phyloP scores from a whole-genome alignment of 2,888 invertebrate genomes.

The Agrochola lota region DNA sequence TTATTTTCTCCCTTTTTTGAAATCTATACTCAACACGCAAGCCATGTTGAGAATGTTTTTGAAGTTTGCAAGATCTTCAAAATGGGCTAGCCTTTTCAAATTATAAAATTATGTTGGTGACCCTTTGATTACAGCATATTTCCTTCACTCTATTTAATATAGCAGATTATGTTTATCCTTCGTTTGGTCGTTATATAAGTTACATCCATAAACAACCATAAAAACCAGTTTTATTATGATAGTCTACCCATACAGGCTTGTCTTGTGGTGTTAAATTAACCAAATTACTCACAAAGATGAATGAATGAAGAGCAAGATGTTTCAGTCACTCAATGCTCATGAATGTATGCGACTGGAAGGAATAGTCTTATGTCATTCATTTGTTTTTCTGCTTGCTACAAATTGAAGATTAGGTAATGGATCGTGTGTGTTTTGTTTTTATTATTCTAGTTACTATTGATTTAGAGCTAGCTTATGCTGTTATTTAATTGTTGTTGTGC shows the following conservation, averaged over 20 bases:
- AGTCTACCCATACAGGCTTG: background rate
- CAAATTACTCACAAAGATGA: background rate
- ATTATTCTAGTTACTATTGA: background rate
- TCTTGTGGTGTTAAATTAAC: conserved; percentile 3
- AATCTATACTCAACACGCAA: too few species aligned
- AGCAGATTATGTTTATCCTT: background rate
- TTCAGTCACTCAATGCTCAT: conserved; percentile 19
- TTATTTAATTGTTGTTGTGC: background rate
- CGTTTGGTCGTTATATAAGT: background rate
- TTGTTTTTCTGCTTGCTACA: conserved; percentile 25
- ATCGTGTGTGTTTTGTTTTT: background rate
- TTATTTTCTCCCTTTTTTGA: too few species aligned
- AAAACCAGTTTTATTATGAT: conserved; percentile 2
- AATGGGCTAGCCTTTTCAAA: background rate
- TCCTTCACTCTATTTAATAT: too few species aligned
- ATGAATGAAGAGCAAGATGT: conserved; percentile 3
- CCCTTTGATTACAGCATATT: background rate
- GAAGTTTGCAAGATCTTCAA: background rate
- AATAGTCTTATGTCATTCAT: conserved; percentile 18
- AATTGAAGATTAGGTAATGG: conserved; percentile 21
- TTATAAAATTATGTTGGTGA: background rate
- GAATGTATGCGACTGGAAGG: conserved; percentile 4
- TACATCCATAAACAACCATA: conserved; percentile 1
- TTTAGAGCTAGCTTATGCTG: background rate
- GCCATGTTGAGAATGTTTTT: too few species aligned